Percentiles rank a stretch among this genome's conserved stretches.
Conservation (phyloP, 2,113 vertebrate species). For the Aplodontia rufa region DNA sequence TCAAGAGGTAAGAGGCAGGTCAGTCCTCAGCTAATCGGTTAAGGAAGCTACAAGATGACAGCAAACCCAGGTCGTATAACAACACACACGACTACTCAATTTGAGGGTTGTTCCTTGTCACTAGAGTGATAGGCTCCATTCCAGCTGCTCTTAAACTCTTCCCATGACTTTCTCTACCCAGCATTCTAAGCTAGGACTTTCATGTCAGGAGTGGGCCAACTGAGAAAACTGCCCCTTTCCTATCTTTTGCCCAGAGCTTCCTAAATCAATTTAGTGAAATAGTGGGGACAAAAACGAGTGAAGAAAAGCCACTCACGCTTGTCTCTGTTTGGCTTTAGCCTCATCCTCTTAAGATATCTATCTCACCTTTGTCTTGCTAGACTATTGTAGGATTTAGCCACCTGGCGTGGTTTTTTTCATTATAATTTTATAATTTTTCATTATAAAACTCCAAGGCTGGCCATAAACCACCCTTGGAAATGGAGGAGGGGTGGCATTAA, state of each 20-base stretch:
- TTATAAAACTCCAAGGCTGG: conserved; percentile 19
- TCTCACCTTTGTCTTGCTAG: neutral
- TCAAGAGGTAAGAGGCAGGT: neutral
- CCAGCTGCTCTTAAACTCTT: neutral
- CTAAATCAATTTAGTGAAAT: neutral
- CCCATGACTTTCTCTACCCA: neutral
- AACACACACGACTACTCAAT: neutral
- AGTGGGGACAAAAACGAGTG: neutral
- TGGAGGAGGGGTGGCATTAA: neutral
- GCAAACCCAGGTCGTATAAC: neutral
- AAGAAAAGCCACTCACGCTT: neutral
- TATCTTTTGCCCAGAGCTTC: neutral
- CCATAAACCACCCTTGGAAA: neutral
- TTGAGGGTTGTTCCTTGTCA: neutral
- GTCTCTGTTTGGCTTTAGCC: neutral
- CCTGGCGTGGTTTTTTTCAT: neutral
- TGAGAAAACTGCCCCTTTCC: neutral
- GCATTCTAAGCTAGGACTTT: neutral
- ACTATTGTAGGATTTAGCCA: neutral
- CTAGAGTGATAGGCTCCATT: neutral
- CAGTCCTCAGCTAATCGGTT: neutral
- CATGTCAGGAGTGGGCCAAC: neutral
- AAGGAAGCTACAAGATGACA: neutral
- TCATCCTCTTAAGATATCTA: neutral
- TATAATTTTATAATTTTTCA: conserved; percentile 34